A percentile compares a stretch with the other conserved stretches of the same genome.
phyloP scores from a whole-genome alignment of 2,113 vertebrate species.

The Sinosuthora webbiana region DNA sequence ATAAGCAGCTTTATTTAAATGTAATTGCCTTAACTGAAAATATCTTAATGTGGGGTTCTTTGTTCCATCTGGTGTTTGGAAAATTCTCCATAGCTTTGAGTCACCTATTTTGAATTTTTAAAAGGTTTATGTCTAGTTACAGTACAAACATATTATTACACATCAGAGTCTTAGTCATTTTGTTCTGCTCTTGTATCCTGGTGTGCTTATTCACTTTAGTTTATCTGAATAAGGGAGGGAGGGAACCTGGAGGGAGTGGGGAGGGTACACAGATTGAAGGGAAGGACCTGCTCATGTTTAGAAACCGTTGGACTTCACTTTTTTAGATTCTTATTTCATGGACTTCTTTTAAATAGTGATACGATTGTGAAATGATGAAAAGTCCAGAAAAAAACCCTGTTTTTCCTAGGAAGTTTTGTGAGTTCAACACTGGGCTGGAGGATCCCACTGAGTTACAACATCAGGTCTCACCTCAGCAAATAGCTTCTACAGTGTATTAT shows the following conservation, averaged over 20 bases:
- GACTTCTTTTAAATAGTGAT: not conserved
- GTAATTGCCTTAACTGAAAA: constrained; percentile 68
- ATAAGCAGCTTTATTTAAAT: constrained; percentile 69
- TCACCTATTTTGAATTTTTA: constrained; percentile 71
- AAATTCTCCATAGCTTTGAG: constrained; percentile 64
- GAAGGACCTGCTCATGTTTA: not conserved
- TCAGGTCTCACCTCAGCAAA: not conserved
- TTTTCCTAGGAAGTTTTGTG: not conserved
- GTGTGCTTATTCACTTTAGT: constrained; percentile 39
- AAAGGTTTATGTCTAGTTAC: constrained; percentile 67
- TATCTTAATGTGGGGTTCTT: constrained; percentile 59
- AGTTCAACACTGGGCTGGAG: not conserved
- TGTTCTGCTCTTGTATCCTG: constrained; percentile 29
- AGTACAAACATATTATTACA: constrained; percentile 65
- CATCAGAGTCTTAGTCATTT: constrained; percentile 66
- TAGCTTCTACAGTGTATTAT: not conserved
- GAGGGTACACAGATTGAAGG: not conserved
- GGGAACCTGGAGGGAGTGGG: not conserved
- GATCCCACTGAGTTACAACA: not conserved
- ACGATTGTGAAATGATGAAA: not conserved
- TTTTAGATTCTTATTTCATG: not conserved
- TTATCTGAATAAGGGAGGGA: constrained; percentile 1
- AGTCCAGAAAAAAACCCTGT: not conserved
- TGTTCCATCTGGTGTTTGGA: constrained; percentile 53
- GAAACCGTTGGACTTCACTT: not conserved